Evolutionary conservation across 2,113 vertebrate genomes (phyloP).

Genomic region (Passer montanus): DNA sequence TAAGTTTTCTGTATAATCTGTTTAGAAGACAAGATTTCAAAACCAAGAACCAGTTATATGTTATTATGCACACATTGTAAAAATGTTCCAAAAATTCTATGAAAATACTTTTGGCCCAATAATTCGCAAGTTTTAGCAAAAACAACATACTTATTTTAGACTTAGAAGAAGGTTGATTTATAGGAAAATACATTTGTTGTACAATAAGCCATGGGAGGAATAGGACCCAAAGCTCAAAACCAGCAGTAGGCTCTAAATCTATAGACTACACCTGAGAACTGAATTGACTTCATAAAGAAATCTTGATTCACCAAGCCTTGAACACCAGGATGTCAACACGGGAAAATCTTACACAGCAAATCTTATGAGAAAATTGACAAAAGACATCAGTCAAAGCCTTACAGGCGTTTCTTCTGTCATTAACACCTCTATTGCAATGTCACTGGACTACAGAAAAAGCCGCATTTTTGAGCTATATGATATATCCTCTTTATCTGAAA

Average conservation of each 20-base stretch:
- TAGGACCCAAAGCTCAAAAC: background rate
- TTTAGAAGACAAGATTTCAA: background rate
- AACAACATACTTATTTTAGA: background rate
- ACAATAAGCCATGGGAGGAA: background rate
- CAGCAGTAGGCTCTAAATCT: background rate
- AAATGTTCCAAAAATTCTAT: background rate
- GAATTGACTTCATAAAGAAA: background rate
- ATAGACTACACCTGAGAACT: background rate
- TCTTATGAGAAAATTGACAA: background rate
- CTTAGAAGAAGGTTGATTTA: background rate
- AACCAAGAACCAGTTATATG: background rate
- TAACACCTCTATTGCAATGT: background rate
- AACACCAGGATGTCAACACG: background rate
- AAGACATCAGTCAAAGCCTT: background rate
- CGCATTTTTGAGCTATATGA: background rate
- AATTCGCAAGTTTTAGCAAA: background rate
- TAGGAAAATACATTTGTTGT: background rate
- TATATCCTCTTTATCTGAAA: background rate
- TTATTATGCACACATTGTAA: background rate
- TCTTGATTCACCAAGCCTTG: fast-evolving
- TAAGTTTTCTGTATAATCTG: background rate
- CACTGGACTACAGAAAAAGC: background rate
- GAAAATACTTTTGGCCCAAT: background rate
- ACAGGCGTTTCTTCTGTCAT: background rate
- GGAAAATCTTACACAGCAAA: background rate